These are phyloP conservation scores for Thunnus maccoyii DNA, from an alignment of 2,113 vertebrate genomes.

Conservation along the genomic window DNA sequence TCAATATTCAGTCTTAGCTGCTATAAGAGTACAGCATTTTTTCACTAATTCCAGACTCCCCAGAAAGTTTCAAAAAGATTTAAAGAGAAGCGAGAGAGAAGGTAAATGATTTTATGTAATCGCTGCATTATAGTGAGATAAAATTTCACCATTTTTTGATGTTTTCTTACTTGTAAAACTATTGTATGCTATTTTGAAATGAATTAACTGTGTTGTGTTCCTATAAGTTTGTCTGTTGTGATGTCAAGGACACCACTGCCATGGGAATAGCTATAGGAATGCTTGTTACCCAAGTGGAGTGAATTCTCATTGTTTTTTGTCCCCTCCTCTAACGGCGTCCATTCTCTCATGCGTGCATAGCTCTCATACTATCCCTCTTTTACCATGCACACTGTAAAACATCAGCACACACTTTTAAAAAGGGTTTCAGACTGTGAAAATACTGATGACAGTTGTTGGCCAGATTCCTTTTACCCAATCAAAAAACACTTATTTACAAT, in stretches of 20 bases:
- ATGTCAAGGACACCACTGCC: constrained; percentile 51
- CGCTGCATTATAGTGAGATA: background rate
- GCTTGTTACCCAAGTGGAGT: constrained; percentile 46
- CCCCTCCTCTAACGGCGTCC: background rate
- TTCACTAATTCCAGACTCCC: background rate
- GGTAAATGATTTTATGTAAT: background rate
- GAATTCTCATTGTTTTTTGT: constrained; percentile 34
- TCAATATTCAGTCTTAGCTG: background rate
- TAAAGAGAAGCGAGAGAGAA: background rate
- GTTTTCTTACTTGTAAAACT: background rate
- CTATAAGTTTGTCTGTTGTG: constrained; percentile 31
- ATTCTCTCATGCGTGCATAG: constrained; percentile 31
- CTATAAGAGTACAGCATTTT: background rate
- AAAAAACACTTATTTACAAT: constrained; percentile 41
- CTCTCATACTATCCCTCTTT: constrained; percentile 50
- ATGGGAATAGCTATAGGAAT: constrained; percentile 74
- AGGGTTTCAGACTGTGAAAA: constrained; percentile 49
- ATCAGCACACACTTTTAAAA: constrained; percentile 66
- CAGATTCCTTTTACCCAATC: constrained; percentile 31
- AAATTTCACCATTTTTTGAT: background rate
- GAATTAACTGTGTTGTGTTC: constrained; percentile 29
- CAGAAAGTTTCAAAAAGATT: background rate
- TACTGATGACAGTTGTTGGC: constrained; percentile 37
- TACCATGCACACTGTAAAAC: constrained; percentile 73
- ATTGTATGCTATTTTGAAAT: background rate